These are phyloP conservation scores for Ariolimax columbianus DNA, from an alignment of 2,888 invertebrate species.

Conservation along the genomic window DNA sequence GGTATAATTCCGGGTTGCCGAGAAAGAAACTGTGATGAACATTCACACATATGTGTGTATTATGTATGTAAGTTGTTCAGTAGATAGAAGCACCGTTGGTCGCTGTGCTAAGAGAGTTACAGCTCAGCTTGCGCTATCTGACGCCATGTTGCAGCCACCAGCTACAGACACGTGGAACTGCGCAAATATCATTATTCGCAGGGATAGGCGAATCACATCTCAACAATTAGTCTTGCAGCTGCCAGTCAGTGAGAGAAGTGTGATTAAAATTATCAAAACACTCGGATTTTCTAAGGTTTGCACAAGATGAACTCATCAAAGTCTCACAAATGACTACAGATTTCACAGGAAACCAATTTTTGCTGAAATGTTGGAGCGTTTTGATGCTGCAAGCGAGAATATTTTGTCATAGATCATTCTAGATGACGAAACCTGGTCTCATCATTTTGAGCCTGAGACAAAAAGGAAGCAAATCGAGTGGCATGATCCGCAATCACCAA, in stretches of 20 bases:
- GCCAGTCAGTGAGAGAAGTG: neutral
- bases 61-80: neutral
- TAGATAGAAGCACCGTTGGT: neutral
- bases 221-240: neutral
- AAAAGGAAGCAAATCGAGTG: neutral
- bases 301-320: neutral
- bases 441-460: neutral
- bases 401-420: neutral
- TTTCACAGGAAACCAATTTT: neutral
- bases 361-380: neutral
- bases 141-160: neutral
- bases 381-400: neutral
- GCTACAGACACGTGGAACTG: neutral
- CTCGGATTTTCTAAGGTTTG: neutral
- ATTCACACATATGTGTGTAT: neutral
- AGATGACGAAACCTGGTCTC: neutral
- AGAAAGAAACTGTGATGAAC: neutral
- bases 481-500: slow-evolving; percentile 5
- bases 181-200: neutral
- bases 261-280: neutral
- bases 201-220: neutral
- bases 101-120: neutral
- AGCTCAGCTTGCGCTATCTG: neutral
- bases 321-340: neutral
- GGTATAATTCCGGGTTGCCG: neutral